Base-by-base conservation (phyloP, 2,797 vertebrate genomes). In the Centropyge bicolor region DNA sequence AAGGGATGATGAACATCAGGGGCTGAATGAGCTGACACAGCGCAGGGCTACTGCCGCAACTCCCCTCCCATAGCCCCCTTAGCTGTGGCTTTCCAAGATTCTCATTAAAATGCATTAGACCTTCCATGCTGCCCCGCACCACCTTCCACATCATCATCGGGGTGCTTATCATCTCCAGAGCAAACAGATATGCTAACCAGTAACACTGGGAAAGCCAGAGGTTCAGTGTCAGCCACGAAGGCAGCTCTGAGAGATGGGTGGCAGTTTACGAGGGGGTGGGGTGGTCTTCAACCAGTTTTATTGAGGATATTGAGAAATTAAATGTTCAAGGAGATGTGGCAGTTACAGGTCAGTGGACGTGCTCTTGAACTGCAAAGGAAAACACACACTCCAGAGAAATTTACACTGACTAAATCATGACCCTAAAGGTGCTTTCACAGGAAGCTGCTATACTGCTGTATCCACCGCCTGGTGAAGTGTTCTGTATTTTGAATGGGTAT, bases 101-200 rank as follows among this genome's bases (percentile, higher is more conserved):
- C 88, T 92, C 87, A 93, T 94, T 94, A 92, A 93, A 92, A 93
- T 90, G 89, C 91, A 93, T 88, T 86, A 88, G 88, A 84, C 84
- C 83, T 79, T 78, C 77, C 83, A 86, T 78, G 74, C 84, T 86
- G 72, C 81, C 87, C 89, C 6, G 19, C 55, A 14, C 69, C 24
- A 45, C 81, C 83, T 77, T 86, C 71, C 84, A 85, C 88, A 89
- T 85, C 86, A 90, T 91, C 85, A 92, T 82, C 71, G 73, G 78
- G 87, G 81, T 88, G 89, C 88, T 92, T 91, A 92, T 94, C 85
- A 90, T 93, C 90, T 89, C 83, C 87, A 90, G 76, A 88, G 90
- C 88, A 91, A 90, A 92, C 83, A 89, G 85, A 86, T 85, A 91
- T 90, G 87, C 89, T 88, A 87, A 92, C 90, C 83, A 84, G 86